Percentiles rank a stretch among this genome's conserved stretches.
Conservation (phyloP, 2,888 invertebrate genomes). For the Mycalesis mineus region DNA sequence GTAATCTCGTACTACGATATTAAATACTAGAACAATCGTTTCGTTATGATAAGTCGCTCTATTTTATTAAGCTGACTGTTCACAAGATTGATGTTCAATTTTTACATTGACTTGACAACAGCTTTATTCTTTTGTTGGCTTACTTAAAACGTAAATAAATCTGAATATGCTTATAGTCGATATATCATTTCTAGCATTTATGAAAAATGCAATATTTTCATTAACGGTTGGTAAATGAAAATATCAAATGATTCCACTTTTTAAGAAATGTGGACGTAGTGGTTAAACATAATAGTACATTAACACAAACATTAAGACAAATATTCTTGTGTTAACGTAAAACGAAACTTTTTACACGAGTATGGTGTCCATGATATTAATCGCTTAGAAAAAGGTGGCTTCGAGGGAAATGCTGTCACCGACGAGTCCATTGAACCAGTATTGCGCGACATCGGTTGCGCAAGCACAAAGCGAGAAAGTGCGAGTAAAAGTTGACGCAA, state of each 20-base stretch:
- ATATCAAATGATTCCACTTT: too few relatives aligned
- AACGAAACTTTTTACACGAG: slow-evolving; percentile 3
- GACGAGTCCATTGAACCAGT: slow-evolving; percentile 61
- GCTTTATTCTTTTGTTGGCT: background rate
- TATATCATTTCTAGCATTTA: too few relatives aligned
- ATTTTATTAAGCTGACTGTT: slow-evolving; percentile 25
- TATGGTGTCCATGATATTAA: slow-evolving; percentile 26
- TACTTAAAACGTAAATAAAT: too few relatives aligned
- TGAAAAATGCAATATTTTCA: too few relatives aligned
- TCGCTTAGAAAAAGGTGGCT: slow-evolving; percentile 19
- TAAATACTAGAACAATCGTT: slow-evolving; percentile 23
- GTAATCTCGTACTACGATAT: slow-evolving; percentile 42
- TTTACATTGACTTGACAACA: background rate
- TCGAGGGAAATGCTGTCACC: slow-evolving; percentile 56
- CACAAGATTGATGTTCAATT: slow-evolving; percentile 7
- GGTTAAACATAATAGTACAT: too few relatives aligned
- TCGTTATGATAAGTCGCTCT: slow-evolving; percentile 30
- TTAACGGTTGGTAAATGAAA: too few relatives aligned
- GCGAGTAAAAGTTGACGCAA: slow-evolving; percentile 79
- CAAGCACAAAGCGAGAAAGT: slow-evolving; percentile 73
- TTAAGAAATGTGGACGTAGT: too few relatives aligned
- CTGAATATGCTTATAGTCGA: too few relatives aligned
- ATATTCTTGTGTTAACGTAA: too few relatives aligned
- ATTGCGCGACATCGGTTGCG: slow-evolving; percentile 62
- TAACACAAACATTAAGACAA: too few relatives aligned